These are phyloP conservation scores for Zelleria hepariella DNA, from an alignment of 2,888 invertebrate genomes.

Conservation along the genomic window DNA sequence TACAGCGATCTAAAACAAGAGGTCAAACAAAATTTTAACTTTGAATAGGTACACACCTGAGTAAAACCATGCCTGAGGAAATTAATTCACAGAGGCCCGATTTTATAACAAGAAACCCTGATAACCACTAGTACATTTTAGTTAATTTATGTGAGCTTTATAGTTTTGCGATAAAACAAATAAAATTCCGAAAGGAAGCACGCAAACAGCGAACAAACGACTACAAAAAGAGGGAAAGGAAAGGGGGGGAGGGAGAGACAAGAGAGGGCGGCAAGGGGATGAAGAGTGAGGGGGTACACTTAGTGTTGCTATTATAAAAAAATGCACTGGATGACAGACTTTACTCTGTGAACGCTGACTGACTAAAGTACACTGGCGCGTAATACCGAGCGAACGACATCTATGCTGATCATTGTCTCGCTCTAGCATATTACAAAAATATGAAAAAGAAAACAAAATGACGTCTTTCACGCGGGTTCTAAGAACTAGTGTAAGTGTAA, in stretches of 20 bases:
- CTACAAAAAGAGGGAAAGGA: neutral
- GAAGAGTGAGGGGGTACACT: too few relatives aligned
- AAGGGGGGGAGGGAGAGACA: neutral
- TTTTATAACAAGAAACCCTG: neutral
- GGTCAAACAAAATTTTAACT: neutral
- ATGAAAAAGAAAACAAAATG: too few relatives aligned
- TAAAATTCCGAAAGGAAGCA: neutral
- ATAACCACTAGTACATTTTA: neutral
- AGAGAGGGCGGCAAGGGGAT: too few relatives aligned
- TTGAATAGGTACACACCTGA: conserved; percentile 30
- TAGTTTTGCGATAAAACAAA: neutral
- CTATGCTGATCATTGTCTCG: too few relatives aligned
- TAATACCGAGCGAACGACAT: too few relatives aligned
- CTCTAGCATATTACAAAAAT: too few relatives aligned
- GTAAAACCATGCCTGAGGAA: conserved; percentile 58
- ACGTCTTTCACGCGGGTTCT: too few relatives aligned
- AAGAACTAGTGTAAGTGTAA: too few relatives aligned
- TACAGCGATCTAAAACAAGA: neutral
- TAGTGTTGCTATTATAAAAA: too few relatives aligned
- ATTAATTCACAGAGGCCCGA: conserved; percentile 19
- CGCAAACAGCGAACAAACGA: neutral
- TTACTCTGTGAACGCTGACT: too few relatives aligned
- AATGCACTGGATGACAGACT: too few relatives aligned
- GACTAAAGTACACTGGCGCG: too few relatives aligned
- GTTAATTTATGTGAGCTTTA: neutral